Conservation (phyloP, 2,113 vertebrate species). For the Choloepus hoffmanni region DNA sequence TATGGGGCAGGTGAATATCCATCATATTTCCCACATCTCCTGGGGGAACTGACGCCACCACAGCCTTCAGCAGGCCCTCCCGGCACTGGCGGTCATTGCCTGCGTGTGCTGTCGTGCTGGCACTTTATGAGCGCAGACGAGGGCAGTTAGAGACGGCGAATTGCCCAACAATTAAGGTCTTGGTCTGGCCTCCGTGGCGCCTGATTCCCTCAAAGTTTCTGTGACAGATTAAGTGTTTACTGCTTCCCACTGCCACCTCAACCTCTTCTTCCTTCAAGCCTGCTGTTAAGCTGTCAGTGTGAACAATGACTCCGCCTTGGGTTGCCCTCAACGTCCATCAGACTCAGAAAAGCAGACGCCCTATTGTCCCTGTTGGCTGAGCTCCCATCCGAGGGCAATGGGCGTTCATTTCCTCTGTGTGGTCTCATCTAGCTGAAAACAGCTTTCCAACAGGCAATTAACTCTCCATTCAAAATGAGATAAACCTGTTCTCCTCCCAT, state of each 20-base stretch:
- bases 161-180: not conserved
- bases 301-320: conserved; percentile 65
- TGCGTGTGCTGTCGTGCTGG: fast-evolving
- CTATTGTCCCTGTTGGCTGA: conserved; percentile 68
- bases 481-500: not conserved
- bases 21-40: not conserved
- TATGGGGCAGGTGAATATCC: not conserved
- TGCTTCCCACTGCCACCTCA: conserved; percentile 35
- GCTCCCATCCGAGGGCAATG: not conserved
- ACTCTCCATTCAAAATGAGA: conserved; percentile 38
- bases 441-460: conserved; percentile 47
- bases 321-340: conserved; percentile 56
- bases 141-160: not conserved
- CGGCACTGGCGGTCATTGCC: fast-evolving
- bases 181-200: conserved; percentile 56
- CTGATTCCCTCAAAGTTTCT: conserved; percentile 51
- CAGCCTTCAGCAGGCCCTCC: not conserved
- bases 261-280: conserved; percentile 65
- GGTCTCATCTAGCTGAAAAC: conserved; percentile 57
- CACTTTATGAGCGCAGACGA: not conserved
- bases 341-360: conserved; percentile 43
- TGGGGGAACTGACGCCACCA: not conserved
- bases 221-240: conserved; percentile 49
- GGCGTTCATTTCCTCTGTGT: conserved; percentile 61
- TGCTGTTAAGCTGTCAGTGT: conserved; percentile 70